Conservation (phyloP, 1,140 invertebrate species). For the Cardiocondyla obscurior region DNA sequence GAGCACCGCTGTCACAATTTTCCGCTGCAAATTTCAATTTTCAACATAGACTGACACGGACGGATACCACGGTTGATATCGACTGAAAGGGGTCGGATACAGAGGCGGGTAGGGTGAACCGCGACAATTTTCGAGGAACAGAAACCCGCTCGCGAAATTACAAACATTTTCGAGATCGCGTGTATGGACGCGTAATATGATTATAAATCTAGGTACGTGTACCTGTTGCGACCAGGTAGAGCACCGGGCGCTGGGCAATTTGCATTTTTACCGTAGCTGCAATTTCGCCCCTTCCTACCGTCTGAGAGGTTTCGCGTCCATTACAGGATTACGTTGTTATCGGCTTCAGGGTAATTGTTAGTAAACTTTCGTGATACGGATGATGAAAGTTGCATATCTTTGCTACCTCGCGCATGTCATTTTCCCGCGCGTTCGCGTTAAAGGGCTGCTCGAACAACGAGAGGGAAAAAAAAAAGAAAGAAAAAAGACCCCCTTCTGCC, state of each 20-base stretch:
- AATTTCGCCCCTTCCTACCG: slow-evolving; percentile 18
- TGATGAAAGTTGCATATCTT: slow-evolving; percentile 47
- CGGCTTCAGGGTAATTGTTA: slow-evolving; percentile 39
- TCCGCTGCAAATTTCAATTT: slow-evolving; percentile 9
- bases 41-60: background rate
- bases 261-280: slow-evolving; percentile 54
- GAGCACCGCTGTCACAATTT: background rate
- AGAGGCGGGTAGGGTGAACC: background rate
- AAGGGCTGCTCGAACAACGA: background rate
- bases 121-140: slow-evolving; percentile 48
- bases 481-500: background rate
- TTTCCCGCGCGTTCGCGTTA: background rate
- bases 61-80: background rate
- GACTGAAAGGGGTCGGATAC: background rate
- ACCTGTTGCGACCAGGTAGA: slow-evolving; percentile 49
- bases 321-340: slow-evolving; percentile 46
- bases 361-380: slow-evolving; percentile 44
- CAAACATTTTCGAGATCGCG: slow-evolving; percentile 51
- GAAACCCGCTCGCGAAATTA: slow-evolving; percentile 28
- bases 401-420: background rate
- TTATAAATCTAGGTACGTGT: slow-evolving; percentile 54
- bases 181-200: slow-evolving; percentile 52
- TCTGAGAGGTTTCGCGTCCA: slow-evolving; percentile 10
- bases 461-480: background rate
- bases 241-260: slow-evolving; percentile 11